Base-by-base conservation (phyloP, 1,140 invertebrate genomes). In the Phymastichus coffea region DNA sequence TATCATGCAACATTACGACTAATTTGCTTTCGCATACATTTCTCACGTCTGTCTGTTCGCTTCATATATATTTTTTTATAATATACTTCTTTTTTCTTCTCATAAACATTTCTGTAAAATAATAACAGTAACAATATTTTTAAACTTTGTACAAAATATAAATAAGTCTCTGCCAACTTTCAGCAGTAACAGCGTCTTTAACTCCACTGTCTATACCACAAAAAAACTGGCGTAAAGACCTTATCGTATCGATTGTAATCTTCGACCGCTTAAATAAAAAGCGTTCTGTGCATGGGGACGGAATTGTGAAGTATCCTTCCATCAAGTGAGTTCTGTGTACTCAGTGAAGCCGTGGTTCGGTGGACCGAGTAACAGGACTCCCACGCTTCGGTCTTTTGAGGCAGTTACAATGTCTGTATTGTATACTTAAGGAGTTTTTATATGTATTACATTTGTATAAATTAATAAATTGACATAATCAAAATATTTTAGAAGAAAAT, bases 291-390 rank as follows among this genome's bases (percentile, higher is more conserved):
- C 6, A 33, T 7, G 10, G 37, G 58, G 51, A 60, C 61, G 54
- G 57, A 63, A 25, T 65, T 12, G 7, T n/a, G 19, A 38, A 23
- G 19, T 17, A 47, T 37, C 22, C 23, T 52, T 48, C 14, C 53
- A 63, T 82, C 79, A 83, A 54, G 82, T 82, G 19, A 83, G 68
- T 70, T 83, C 82, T 53, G 75, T 76, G 64, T 83, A 82, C 52
- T 81, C 79, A 10, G 81, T 81, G 68, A 76, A 80, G 1, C 82
- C 82, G 67, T 83, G 82, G 70, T 79, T 83, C 17, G 82, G 82
- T 15, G 80, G 69, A 12, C 82, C 82, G 2, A 84, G 71, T 17
- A 77, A 68, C 41, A 83, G 69, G 6, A 83, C 68, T 20, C 82
- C 82, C 4, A 83, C 80, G n/a, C 79, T 79, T 48, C 76, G 74